Percentiles rank a stretch among this genome's conserved stretches.
Evolutionary conservation across 2,113 vertebrate species (phyloP).

Genomic region (Synchiropus splendidus): DNA sequence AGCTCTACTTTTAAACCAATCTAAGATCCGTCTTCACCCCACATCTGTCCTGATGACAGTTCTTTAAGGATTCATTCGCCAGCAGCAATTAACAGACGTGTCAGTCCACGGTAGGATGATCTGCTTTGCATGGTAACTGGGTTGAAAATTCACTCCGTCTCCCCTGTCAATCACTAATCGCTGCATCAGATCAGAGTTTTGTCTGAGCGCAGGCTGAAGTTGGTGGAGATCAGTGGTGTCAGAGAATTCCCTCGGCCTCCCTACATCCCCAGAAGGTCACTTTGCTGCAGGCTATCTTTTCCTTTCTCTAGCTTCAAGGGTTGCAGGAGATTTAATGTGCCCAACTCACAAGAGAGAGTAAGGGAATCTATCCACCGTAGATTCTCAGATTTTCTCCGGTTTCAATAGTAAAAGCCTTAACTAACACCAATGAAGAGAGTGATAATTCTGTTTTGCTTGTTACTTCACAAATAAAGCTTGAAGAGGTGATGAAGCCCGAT

Average conservation of each 20-base stretch:
- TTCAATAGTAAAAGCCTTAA: too few species aligned
- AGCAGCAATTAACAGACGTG: constrained; percentile 28
- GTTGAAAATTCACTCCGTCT: constrained; percentile 45
- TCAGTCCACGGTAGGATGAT: constrained; percentile 44
- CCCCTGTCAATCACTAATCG: constrained; percentile 46
- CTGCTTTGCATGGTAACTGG: constrained; percentile 9
- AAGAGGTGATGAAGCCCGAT: too few species aligned
- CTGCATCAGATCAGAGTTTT: constrained; percentile 56
- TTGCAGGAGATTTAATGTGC: constrained; percentile 40
- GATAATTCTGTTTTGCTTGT: too few species aligned
- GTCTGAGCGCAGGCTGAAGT: constrained; percentile 43
- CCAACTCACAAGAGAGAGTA: constrained; percentile 39
- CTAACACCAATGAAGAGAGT: too few species aligned
- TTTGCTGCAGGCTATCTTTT: constrained; percentile 57
- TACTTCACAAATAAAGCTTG: too few species aligned
- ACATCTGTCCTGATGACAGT: constrained; percentile 28
- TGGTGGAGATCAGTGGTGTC: constrained; percentile 55
- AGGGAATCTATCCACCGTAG: too few species aligned
- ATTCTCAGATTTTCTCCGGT: too few species aligned
- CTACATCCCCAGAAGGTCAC: constrained; percentile 63
- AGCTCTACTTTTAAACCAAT: constrained; percentile 29
- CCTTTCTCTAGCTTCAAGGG: constrained; percentile 38
- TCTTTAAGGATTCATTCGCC: constrained; percentile 44
- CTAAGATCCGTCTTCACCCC: constrained; percentile 28
- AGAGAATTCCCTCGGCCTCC: constrained; percentile 52